A percentile compares a stretch with the other conserved stretches of the same genome.
Conservation (phyloP, 2,888 invertebrate genomes). For the Rhodophaea formosa region DNA sequence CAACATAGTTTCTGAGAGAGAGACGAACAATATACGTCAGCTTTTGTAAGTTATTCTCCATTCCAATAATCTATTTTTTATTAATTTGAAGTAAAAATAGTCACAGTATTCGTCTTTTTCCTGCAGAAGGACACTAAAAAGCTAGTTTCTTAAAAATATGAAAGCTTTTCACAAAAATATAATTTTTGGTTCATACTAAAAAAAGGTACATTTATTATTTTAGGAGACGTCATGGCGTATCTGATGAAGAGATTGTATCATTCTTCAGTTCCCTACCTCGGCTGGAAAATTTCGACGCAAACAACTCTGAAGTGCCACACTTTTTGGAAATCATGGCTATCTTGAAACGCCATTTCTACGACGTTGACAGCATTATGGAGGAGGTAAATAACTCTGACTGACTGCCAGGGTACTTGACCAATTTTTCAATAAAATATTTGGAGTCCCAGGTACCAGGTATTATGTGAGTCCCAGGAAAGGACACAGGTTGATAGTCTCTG, state of each 20-base stretch:
- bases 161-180: no score
- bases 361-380: slow-evolving; percentile 66
- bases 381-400: slow-evolving; percentile 46
- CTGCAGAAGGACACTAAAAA: no score
- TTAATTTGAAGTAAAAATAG: neutral
- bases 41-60: slow-evolving; percentile 53
- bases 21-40: slow-evolving; percentile 45
- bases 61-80: neutral
- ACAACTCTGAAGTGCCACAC: slow-evolving; percentile 29
- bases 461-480: no score
- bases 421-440: no score
- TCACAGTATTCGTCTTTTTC: no score
- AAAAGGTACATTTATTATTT: slow-evolving; percentile 13
- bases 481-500: no score
- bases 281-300: slow-evolving; percentile 39
- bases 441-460: no score
- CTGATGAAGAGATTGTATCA: slow-evolving; percentile 38
- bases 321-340: slow-evolving; percentile 50
- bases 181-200: no score
- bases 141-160: no score
- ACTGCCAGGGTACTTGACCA: no score
- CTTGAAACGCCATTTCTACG: slow-evolving; percentile 58
- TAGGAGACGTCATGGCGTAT: slow-evolving; percentile 44
- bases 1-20: slow-evolving; percentile 56
- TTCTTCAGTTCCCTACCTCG: slow-evolving; percentile 50